Base-by-base conservation (phyloP, 2,797 vertebrate species). In the Dallia pectoralis region DNA sequence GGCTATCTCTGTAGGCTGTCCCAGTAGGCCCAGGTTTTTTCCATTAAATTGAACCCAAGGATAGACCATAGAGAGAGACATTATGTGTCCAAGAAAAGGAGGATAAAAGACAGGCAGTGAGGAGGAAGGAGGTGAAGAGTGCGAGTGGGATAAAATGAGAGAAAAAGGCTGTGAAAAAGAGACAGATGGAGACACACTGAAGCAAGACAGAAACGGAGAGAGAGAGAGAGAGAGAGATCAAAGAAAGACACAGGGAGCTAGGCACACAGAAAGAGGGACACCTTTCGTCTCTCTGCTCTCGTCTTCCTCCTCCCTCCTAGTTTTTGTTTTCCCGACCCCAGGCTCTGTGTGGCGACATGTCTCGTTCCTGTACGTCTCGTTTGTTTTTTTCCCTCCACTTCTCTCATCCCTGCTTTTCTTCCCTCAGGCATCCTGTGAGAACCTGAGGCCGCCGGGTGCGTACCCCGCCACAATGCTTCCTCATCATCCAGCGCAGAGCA, bases 391-490 rank as follows among this genome's bases (percentile, higher is more conserved):
- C 4, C 4, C 33, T 51, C 29, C 33, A 44, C 9, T 36, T 62
- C 15, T 11, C 8, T 18, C 19, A 16, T 61, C 16, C 22, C 63
- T 9, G n/a, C 40, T 27, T 12, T 48, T 59, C 32, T 27, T 3
- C 3, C 69, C 51, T 82, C 89, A 99, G 97, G 93, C 96, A 76
- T 96, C 97, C 25, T 99, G 97, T 12, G 97, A 99, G 88, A 97
- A 95, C 87, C 91, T 98, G 83, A 95, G 95, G 48, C 94, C 96
- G 0, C 96, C 96, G 75, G 95, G 97, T 81, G 95, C 96, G 1
- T 99, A 98, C 72, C 93, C 97, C 66, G 97, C 95, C 91, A 99
- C 98, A 95, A 97, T 99, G 94, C 96, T 99, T 96, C 97, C 97
- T 97, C 97, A 98, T 79, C 97, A 99, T 92, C 96, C 97, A 0